These are phyloP conservation scores for Oostethus manadensis DNA, from an alignment of 2,113 vertebrate genomes.

Conservation along the genomic window DNA sequence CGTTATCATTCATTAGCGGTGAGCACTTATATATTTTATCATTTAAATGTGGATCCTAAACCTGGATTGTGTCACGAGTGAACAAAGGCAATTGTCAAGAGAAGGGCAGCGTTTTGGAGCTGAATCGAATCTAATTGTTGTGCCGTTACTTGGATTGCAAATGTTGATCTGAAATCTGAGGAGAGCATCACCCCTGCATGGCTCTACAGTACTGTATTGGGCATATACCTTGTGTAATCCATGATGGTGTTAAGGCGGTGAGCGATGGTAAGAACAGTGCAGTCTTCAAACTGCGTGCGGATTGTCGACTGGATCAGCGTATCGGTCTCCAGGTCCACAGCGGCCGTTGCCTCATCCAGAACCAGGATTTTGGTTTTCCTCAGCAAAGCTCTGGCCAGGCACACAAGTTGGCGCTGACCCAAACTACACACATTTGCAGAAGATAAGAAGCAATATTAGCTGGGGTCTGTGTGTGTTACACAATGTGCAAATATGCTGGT, in stretches of 20 bases:
- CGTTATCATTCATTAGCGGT: background rate
- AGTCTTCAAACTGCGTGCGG: conserved; percentile 79
- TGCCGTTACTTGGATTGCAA: background rate
- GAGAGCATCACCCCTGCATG: too few species aligned
- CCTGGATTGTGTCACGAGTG: too few species aligned
- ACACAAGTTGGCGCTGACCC: conserved; percentile 91
- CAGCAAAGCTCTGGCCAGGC: conserved; percentile 87
- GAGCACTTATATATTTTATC: too few species aligned
- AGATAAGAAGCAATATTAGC: conserved; percentile 4
- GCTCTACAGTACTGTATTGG: background rate
- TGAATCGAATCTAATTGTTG: too few species aligned
- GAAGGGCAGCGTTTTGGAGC: too few species aligned
- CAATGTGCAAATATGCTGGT: background rate
- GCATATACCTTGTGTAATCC: conserved; percentile 81
- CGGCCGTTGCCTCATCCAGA: conserved; percentile 90
- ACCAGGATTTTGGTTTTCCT: conserved; percentile 85
- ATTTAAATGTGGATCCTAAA: too few species aligned
- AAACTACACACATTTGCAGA: conserved; percentile 70
- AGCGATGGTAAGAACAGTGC: conserved; percentile 87
- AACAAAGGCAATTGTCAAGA: too few species aligned
- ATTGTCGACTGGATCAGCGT: conserved; percentile 83
- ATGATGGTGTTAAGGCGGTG: conserved; percentile 85
- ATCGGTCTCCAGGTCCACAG: conserved; percentile 88
- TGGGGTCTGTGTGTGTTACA: background rate
- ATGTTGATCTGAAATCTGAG: too few species aligned